Evolutionary conservation across 2,888 invertebrate species (phyloP).

Genomic region (Entomobrya proxima): DNA sequence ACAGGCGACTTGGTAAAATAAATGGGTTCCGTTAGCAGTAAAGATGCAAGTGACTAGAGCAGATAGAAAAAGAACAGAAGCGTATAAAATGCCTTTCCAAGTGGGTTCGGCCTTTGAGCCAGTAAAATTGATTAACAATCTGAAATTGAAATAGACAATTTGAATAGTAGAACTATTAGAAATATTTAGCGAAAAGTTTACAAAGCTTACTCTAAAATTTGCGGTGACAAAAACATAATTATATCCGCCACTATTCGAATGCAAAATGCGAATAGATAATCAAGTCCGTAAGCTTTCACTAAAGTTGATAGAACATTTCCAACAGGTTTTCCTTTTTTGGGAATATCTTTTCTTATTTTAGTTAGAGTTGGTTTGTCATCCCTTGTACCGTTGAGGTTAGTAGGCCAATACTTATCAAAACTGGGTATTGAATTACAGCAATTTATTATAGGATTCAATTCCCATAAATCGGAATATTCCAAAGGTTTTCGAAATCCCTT

Average conservation of each 20-base stretch:
- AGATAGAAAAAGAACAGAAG: constrained; percentile 79
- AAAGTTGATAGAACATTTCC: constrained; percentile 29
- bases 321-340: background rate
- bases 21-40: constrained; percentile 80
- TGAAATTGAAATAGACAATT: too few species aligned
- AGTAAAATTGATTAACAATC: constrained; percentile 77
- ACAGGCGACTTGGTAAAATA: constrained; percentile 80
- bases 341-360: background rate
- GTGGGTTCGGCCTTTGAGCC: constrained; percentile 74
- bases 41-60: constrained; percentile 80
- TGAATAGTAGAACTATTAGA: too few species aligned
- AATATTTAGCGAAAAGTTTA: background rate
- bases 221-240: constrained; percentile 92
- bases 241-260: constrained; percentile 80
- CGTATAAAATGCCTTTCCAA: constrained; percentile 82
- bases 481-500: constrained; percentile 80
- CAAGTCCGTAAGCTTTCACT: constrained; percentile 38
- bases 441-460: constrained; percentile 78
- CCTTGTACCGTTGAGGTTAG: constrained; percentile 77
- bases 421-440: constrained; percentile 77
- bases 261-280: constrained; percentile 34
- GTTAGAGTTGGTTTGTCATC: too few species aligned
- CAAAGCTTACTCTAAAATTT: constrained; percentile 86
- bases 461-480: constrained; percentile 80
- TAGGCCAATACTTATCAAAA: constrained; percentile 76